Percentiles rank a stretch among this genome's conserved stretches.
These are phyloP conservation scores for Cladopsammia gracilis DNA, from an alignment of 64 coral and sea anemone genomes.

Conservation along the genomic window DNA sequence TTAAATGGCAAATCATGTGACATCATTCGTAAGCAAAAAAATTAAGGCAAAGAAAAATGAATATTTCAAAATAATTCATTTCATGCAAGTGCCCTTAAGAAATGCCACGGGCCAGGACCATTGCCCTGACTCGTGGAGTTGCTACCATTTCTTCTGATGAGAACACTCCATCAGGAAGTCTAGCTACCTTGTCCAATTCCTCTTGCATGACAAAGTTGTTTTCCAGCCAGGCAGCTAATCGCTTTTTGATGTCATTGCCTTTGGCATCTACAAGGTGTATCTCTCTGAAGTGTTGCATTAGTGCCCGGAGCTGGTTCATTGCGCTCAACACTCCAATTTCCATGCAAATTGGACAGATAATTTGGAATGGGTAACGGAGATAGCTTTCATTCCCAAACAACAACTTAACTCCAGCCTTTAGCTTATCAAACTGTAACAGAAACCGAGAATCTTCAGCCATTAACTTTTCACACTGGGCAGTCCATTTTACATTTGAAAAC, in stretches of 20 bases:
- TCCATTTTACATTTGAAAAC: constrained; percentile 57
- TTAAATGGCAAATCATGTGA: constrained; percentile 8
- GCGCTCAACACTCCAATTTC: constrained; percentile 44
- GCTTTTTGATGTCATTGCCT: neutral
- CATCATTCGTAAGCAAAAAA: neutral
- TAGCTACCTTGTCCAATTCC: constrained; percentile 30
- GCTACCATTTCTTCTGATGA: constrained; percentile 19
- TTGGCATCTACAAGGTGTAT: constrained; percentile 31
- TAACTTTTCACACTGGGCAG: constrained; percentile 34
- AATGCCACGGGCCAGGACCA: constrained; percentile 83
- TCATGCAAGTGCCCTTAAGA: constrained; percentile 77
- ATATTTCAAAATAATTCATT: constrained; percentile 15
- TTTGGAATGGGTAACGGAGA: constrained; percentile 69
- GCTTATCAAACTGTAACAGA: constrained; percentile 57
- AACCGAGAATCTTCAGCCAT: constrained; percentile 68
- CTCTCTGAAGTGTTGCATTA: constrained; percentile 43
- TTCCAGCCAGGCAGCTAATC: constrained; percentile 37
- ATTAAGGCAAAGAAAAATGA: no score
- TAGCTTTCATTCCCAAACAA: constrained; percentile 45
- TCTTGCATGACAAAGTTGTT: constrained; percentile 67
- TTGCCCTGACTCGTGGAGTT: constrained; percentile 75
- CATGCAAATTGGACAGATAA: constrained; percentile 68
- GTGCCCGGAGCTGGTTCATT: constrained; percentile 18
- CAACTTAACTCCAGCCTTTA: constrained; percentile 45
- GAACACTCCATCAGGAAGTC: constrained; percentile 62